These are phyloP conservation scores for Protosalanx chinensis DNA, from an alignment of 2,797 vertebrate species.

Conservation along the genomic window DNA sequence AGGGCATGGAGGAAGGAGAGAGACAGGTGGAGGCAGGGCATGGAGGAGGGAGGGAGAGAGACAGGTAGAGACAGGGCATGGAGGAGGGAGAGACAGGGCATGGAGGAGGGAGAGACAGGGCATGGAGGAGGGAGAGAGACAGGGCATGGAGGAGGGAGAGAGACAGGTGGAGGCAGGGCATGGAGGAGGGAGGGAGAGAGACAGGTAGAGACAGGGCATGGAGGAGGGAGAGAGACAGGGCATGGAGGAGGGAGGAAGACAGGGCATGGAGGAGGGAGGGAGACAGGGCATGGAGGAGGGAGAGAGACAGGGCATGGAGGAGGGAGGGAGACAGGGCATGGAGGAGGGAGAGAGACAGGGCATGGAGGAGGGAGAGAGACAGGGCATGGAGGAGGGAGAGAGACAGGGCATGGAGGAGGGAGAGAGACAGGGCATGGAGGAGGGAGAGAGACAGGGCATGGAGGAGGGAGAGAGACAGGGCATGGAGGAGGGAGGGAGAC, in stretches of 20 bases:
- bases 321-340: too few relatives aligned
- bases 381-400: slow-evolving; percentile 40
- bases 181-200: not conserved
- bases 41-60: not conserved
- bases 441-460: too few relatives aligned
- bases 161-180: not conserved
- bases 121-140: not conserved
- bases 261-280: too few relatives aligned
- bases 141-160: not conserved
- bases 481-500: too few relatives aligned
- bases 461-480: not conserved
- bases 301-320: not conserved
- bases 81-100: not conserved
- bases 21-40: slow-evolving; percentile 8
- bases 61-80: too few relatives aligned
- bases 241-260: not conserved
- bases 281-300: not conserved
- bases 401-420: too few relatives aligned
- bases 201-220: not conserved
- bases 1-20: slow-evolving; percentile 13
- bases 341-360: not conserved
- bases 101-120: not conserved
- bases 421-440: not conserved
- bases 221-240: too few relatives aligned
- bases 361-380: slow-evolving; percentile 10